Evolutionary conservation across 2,888 invertebrate genomes (phyloP).

Genomic region (Caenorhabditis becei): DNA sequence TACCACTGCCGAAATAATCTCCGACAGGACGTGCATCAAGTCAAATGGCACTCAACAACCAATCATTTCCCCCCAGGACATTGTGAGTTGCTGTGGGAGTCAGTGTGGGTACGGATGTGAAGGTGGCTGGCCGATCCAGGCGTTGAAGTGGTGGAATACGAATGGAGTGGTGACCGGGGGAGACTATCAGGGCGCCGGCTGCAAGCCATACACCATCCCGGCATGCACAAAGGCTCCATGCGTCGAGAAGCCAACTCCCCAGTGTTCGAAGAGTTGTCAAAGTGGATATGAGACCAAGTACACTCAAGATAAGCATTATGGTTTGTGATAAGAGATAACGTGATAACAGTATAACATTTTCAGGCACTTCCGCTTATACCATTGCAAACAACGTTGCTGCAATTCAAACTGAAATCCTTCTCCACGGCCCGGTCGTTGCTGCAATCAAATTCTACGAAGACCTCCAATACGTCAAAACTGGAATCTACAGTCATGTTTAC

Average conservation of each 20-base stretch:
- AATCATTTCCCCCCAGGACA: conserved; percentile 83
- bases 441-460: conserved; percentile 74
- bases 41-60: conserved; percentile 79
- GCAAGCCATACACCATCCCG: conserved; percentile 90
- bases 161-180: conserved; percentile 92
- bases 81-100: conserved; percentile 82
- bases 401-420: conserved; percentile 85
- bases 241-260: conserved; percentile 70
- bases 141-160: conserved; percentile 91
- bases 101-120: conserved; percentile 85
- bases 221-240: conserved; percentile 91
- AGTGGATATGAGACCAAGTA: conserved; percentile 63
- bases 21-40: conserved; percentile 83
- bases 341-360: no score
- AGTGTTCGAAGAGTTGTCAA: conserved; percentile 64
- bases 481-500: conserved; percentile 86
- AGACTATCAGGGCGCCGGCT: conserved; percentile 85
- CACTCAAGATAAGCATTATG: conserved; percentile 68
- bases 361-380: conserved; percentile 78
- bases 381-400: conserved; percentile 73
- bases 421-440: conserved; percentile 79
- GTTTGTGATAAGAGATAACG: no score
- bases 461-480: conserved; percentile 69
- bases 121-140: conserved; percentile 89
- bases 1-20: conserved; percentile 83